Base-by-base conservation (phyloP, 1,140 invertebrate genomes). In the Nebria ingens region DNA sequence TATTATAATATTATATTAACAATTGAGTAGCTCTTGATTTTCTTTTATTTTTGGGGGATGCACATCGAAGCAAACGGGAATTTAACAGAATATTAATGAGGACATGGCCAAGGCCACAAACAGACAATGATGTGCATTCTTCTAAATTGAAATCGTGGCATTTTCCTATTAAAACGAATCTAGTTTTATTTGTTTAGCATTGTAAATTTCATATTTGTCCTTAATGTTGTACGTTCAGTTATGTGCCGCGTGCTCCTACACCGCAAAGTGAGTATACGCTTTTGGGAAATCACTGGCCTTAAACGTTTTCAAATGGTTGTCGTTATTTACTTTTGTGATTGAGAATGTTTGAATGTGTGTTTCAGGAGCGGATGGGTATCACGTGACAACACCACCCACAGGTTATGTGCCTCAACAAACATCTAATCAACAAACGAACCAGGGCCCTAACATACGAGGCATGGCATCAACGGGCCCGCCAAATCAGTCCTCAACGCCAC, bases 401-500 rank as follows among this genome's bases (percentile, higher is more conserved):
- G 22, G 49, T 19, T 59, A 53, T 49, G 53, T 51, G 23, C 56
- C 49, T 23, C 65, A 61, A 58, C 65, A 60, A 54, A 59, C 60
- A 40, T 58, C 63, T n/a, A 63, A 64, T 25, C 67, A 65, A 54
- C 61, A 52, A 15, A 61, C 59, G 38, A 67, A 61, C 42, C 66
- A 66, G 57, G 67, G 62, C 51, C 64, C 57, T 19, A 54, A 34
- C 38, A 51, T 68, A 49, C 61, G 67, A 57, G 61, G 19, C 40
- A 61, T 64, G 59, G 57, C 61, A 54, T 62, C 61, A 45, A 60
- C 65, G 11, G 64, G 60, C 29, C 69, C 68, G 42, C 69, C 69
- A 17, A 71, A 64, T 54, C 68, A 71, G 59, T 55, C 69, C 13
- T 68, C 69, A 2, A 69, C 69, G 20, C 68, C 68, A 23, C 68